Conservation (phyloP, 2,888 invertebrate genomes). For the Chrysolina haemoptera region DNA sequence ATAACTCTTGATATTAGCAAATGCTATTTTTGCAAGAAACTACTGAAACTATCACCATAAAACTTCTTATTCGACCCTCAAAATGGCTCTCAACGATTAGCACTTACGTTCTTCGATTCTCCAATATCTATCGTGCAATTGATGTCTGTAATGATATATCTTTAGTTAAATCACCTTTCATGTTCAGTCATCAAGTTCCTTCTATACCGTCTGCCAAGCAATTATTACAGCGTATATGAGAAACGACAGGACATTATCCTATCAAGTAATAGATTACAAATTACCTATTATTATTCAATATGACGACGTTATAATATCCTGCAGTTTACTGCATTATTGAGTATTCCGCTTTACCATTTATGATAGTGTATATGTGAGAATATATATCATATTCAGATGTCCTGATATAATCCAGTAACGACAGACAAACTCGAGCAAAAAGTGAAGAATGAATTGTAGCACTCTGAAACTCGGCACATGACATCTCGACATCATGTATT, state of each 20-base stretch:
- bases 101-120: background rate
- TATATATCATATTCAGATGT: background rate
- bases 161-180: conserved; percentile 13
- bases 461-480: no score
- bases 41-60: background rate
- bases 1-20: no score
- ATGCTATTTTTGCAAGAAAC: no score
- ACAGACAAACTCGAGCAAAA: no score
- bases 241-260: conserved; percentile 31
- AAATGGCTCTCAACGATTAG: background rate
- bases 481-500: no score
- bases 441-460: no score
- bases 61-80: background rate
- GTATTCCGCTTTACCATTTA: background rate
- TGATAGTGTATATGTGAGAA: background rate
- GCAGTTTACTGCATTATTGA: conserved; percentile 14
- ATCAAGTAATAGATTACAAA: conserved; percentile 40
- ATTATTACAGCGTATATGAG: conserved; percentile 19
- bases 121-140: background rate
- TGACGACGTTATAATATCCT: conserved; percentile 19
- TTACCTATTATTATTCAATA: conserved; percentile 35
- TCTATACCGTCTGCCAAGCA: conserved; percentile 8
- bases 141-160: conserved; percentile 13
- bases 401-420: background rate
- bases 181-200: conserved; percentile 23